Base-by-base conservation (phyloP, 2,888 invertebrate species). In the Calephelis perditalis region DNA sequence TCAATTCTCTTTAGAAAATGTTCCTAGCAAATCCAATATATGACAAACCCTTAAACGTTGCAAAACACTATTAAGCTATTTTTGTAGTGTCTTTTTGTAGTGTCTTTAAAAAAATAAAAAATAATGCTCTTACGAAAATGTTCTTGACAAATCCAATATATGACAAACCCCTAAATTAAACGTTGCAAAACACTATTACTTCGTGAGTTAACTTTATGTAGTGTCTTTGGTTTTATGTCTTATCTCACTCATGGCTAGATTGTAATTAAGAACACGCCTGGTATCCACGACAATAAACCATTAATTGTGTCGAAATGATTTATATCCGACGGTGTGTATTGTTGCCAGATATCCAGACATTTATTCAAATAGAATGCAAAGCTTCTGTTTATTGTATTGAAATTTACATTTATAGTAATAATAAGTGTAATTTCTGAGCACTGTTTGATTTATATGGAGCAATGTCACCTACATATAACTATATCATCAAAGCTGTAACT, bases 281-380 rank as follows among this genome's bases (percentile, higher is more conserved):
- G 70, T 76, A 72, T 73, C 71, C 68, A 71, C 72, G 78, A 81
- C 83, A 82, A 80, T 82, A 76, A 73, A 75, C 78, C 76, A 84
- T 82, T 84, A 79, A 77, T 77, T 80, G 80, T 78, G 80, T 78
- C 75, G 73, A 74, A 78, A 75, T 84, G 83, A 85, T 84, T 79
- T 79, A 72, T 76, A 74, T 77, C 56, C 56, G 54, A 52, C 58
- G 60, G 62, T 61, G 15, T 45, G 59, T 55, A 56, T 59, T 59
- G 59, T 54, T 54, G 59, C 54, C 55, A 55, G 49, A 49, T 49
- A 49, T 26, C 11, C 52, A 52, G 52, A 52, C 52, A 52, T 52
- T 52, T 52, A 52, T 52, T 52, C 26, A 52, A 52, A 35, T 35
- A 52, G 52, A 52, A 52, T 52, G 52, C 35, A 52, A 35, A 35